Conservation (phyloP, 2,797 vertebrate genomes). For the Loris lydekkerianus region DNA sequence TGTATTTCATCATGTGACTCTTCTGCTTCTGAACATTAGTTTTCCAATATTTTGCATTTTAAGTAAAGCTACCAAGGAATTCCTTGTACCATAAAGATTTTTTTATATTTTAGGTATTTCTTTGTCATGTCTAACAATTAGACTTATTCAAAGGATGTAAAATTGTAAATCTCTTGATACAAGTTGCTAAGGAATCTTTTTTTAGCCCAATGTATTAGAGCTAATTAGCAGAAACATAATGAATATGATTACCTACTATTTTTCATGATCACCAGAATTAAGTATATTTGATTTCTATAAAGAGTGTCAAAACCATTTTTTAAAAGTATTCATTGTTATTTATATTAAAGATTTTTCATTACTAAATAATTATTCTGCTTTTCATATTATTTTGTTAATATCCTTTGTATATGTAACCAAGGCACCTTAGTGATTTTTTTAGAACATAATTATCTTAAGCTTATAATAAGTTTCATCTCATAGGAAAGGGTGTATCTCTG, state of each 20-base stretch:
- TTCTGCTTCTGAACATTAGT: background rate
- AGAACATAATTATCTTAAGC: background rate
- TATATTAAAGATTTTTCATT: constrained; percentile 1
- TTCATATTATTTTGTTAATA: constrained; percentile 31
- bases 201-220: background rate
- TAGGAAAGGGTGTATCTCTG: background rate
- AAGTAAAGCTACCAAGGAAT: background rate
- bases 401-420: background rate
- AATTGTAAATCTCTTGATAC: background rate
- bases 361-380: constrained; percentile 16
- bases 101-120: background rate
- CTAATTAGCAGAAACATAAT: background rate
- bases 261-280: background rate
- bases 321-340: background rate
- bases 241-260: background rate
- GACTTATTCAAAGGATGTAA: background rate
- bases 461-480: background rate
- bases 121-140: background rate
- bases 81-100: background rate
- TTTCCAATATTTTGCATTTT: constrained; percentile 1
- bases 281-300: background rate
- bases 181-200: background rate
- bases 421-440: background rate
- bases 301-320: background rate
- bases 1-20: background rate